Evolutionary conservation across 2,888 invertebrate genomes (phyloP).

Genomic region (Athrips mouffetella): DNA sequence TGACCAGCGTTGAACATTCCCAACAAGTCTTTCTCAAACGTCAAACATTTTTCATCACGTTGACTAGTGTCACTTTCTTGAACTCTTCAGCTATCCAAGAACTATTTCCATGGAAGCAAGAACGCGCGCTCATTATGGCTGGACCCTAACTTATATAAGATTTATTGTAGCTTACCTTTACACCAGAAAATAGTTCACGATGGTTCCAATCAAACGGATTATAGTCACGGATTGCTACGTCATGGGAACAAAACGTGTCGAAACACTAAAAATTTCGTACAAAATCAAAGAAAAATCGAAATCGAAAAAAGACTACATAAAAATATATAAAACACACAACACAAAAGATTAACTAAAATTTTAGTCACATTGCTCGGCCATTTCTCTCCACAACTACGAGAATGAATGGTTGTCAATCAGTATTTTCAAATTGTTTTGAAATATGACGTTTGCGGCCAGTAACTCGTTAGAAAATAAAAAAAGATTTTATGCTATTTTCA

Average conservation of each 20-base stretch:
- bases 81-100: no score
- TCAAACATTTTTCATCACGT: no score
- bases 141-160: no score
- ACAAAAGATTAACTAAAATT: slow-evolving; percentile 72
- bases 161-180: slow-evolving; percentile 30
- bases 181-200: slow-evolving; percentile 28
- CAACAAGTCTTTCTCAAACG: no score
- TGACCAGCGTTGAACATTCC: no score
- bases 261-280: slow-evolving; percentile 70
- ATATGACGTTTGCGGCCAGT: slow-evolving; percentile 21
- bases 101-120: no score
- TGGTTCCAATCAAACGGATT: slow-evolving; percentile 21
- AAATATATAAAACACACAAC: slow-evolving; percentile 74
- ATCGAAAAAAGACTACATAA: slow-evolving; percentile 69
- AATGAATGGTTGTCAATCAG: slow-evolving; percentile 27
- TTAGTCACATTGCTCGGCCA: slow-evolving; percentile 72
- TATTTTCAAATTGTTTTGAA: slow-evolving; percentile 21
- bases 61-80: no score
- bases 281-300: slow-evolving; percentile 55
- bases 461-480: slow-evolving; percentile 14
- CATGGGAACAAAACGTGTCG: slow-evolving; percentile 31
- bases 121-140: no score
- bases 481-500: background rate
- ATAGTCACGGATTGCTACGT: slow-evolving; percentile 43
- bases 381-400: slow-evolving; percentile 53